Evolutionary conservation across 2,797 vertebrate species (phyloP), one percentile per base, ranked within the genome.

Genomic region (Distichodus sexfasciatus): DNA sequence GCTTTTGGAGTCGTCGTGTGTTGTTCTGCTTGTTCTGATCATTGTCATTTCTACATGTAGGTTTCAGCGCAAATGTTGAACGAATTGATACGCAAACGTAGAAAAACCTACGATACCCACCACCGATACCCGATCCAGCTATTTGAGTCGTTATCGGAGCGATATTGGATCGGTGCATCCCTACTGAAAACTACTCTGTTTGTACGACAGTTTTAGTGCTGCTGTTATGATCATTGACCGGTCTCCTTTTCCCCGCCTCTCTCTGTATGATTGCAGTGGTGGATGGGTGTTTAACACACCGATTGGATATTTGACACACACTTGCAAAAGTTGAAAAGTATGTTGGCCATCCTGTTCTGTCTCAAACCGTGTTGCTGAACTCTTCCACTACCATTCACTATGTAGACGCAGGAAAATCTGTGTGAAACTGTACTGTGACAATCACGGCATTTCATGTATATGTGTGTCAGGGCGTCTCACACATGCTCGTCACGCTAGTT

Each of bases 181-280:
- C n/a, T n/a, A n/a, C n/a, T n/a, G n/a, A n/a, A n/a, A n/a, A n/a
- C n/a, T n/a, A n/a, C n/a, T n/a, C n/a, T 40, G 1, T 40, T 40
- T 10, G 36, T 40, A 12, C 5, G 14, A n/a, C 5, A 40, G 12
- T 4, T 14, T n/a, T 4, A 11, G 14, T n/a, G n/a, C 10, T 41
- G 62, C 53, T 50, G 28, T 48, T 55, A 40, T 31, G 35, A 44
- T 26, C 24, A 23, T 26, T 23, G 64, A 33, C 53, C 44, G 10
- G 54, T 28, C 29, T 44, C 38, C 24, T 38, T 43, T 41, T 41
- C 50, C 44, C 55, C 11, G 19, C 24, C 40, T 44, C 11, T 8
- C 24, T n/a, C 15, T n/a, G 21, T 28, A 28, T 66, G 64, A 28
- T 50, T 66, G 17, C 28, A 23, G 50, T 33, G 53, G 12, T 54